These are phyloP conservation scores for Hypomecis atomaria DNA, from an alignment of 2,888 invertebrate genomes.

Conservation along the genomic window DNA sequence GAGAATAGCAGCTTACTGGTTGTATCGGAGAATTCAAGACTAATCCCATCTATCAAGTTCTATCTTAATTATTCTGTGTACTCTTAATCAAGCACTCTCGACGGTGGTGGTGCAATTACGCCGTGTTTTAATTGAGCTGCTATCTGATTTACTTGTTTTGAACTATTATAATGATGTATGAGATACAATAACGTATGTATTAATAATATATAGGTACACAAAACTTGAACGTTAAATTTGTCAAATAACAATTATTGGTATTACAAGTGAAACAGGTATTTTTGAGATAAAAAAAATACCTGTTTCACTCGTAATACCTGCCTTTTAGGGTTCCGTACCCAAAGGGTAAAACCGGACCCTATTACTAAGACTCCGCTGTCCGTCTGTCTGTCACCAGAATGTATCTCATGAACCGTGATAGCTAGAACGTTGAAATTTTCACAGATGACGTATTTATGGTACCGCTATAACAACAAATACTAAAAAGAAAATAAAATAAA, in stretches of 20 bases:
- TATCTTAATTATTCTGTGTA: conserved; percentile 22
- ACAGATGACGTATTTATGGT: too few species aligned
- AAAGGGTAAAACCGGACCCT: too few species aligned
- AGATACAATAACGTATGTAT: not conserved
- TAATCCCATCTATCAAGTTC: conserved; percentile 15
- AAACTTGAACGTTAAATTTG: not conserved
- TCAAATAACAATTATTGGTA: not conserved
- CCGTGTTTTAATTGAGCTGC: conserved; percentile 20
- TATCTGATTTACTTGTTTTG: conserved; percentile 18
- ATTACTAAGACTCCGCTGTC: too few species aligned
- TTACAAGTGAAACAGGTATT: not conserved
- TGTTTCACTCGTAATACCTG: too few species aligned
- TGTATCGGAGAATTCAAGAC: conserved; percentile 18
- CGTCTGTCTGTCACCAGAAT: too few species aligned
- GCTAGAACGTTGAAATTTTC: too few species aligned
- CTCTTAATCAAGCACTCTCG: conserved; percentile 20
- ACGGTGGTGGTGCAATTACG: conserved; percentile 23
- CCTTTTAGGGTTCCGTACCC: too few species aligned
- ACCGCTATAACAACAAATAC: too few species aligned
- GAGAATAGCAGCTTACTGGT: too few species aligned
- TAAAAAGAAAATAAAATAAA: too few species aligned
- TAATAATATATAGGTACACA: not conserved
- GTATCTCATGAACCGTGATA: too few species aligned
- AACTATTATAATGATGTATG: conserved; percentile 9
- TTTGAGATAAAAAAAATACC: too few species aligned